Percentiles rank a stretch among this genome's conserved stretches.
These are phyloP conservation scores for Bombyx mori DNA, from an alignment of 1,140 invertebrate genomes.

Conservation along the genomic window DNA sequence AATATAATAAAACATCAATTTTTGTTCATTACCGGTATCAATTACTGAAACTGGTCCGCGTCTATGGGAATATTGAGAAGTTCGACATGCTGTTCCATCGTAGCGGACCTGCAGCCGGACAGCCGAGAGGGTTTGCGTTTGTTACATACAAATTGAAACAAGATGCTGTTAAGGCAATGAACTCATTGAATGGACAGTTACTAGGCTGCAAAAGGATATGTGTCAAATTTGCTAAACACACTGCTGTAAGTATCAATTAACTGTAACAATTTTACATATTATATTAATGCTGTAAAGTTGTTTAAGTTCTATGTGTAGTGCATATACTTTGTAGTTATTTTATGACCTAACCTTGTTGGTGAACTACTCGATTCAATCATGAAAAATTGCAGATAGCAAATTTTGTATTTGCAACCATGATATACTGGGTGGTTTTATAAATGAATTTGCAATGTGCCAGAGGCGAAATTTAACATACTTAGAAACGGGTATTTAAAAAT, in stretches of 20 bases:
- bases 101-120: constrained; percentile 87
- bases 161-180: constrained; percentile 78
- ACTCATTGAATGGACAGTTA: constrained; percentile 80
- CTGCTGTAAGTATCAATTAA: constrained; percentile 29
- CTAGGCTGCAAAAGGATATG: constrained; percentile 82
- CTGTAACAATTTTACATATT: too few relatives aligned
- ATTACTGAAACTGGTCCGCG: constrained; percentile 94
- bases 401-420: too few relatives aligned
- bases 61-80: constrained; percentile 92
- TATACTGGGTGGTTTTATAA: too few relatives aligned
- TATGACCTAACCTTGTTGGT: too few relatives aligned
- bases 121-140: constrained; percentile 94
- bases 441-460: too few relatives aligned
- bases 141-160: constrained; percentile 83
- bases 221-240: constrained; percentile 86
- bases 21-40: constrained; percentile 84
- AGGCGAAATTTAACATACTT: too few relatives aligned
- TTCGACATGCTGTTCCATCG: constrained; percentile 96
- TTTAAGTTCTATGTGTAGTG: too few relatives aligned
- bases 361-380: too few relatives aligned
- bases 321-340: too few relatives aligned
- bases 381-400: too few relatives aligned
- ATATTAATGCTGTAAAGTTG: too few relatives aligned
- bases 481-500: too few relatives aligned
- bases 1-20: constrained; percentile 7